Percentiles rank a stretch among this genome's conserved stretches.
Evolutionary conservation across 2,113 vertebrate genomes (phyloP).

Genomic region (Upupa epops): DNA sequence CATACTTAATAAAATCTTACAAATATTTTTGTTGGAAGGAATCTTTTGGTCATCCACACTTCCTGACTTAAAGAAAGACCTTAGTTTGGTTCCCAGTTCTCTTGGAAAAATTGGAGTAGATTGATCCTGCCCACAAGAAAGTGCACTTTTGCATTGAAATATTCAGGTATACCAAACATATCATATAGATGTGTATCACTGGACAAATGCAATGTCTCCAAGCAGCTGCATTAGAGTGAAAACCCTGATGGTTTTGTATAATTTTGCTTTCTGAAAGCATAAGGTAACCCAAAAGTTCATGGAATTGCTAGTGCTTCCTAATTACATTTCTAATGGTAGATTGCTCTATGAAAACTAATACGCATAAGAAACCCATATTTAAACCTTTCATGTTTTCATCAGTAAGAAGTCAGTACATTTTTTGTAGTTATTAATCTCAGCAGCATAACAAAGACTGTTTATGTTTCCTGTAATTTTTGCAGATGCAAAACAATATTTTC

Average conservation of each 20-base stretch:
- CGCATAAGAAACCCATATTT: neutral
- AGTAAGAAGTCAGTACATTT: neutral
- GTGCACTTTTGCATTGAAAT: neutral
- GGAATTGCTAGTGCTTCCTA: neutral
- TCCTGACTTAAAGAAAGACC: neutral
- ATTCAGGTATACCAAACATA: neutral
- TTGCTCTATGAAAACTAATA: neutral
- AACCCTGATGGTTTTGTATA: neutral
- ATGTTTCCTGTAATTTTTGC: neutral
- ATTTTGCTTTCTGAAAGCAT: neutral
- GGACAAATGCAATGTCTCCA: neutral
- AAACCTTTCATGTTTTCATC: neutral
- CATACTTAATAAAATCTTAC: neutral
- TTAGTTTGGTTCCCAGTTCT: neutral
- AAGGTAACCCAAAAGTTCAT: neutral
- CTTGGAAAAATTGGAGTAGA: neutral
- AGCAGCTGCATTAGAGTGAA: neutral
- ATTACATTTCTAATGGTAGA: neutral
- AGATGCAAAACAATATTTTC: neutral
- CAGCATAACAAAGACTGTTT: neutral
- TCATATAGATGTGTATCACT: neutral
- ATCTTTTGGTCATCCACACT: neutral
- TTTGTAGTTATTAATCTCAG: neutral
- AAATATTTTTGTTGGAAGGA: neutral
- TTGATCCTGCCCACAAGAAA: neutral